Base-by-base conservation (phyloP, 2,888 invertebrate genomes). In the Nomada ferruginata region DNA sequence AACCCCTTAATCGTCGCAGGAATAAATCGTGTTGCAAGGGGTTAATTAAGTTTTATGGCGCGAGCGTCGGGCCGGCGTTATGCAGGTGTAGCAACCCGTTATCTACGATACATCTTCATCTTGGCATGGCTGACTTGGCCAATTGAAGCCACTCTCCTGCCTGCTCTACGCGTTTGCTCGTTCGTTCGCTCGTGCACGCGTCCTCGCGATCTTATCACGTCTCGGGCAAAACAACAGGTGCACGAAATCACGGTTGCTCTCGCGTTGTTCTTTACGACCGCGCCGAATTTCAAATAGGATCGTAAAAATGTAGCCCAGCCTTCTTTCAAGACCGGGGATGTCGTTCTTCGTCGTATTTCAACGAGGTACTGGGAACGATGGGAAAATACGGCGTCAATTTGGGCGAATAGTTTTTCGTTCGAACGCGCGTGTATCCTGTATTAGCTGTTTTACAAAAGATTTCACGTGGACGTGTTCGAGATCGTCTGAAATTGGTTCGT, bases 221-320 rank as follows among this genome's bases (percentile, higher is more conserved):
- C 53, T 68, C 77, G 82, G 80, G 84, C 84, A 88, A 88, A 89
- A 86, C 89, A 88, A 89, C 89, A 89, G 89, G 89, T 89, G 89
- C 84, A 84, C 81, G 84, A 85, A 88, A 88, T 88, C 87, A 80
- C 85, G 73, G 76, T 59, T 50, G 59, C 73, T 83, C 53, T 70
- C 70, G 65, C 50, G 15, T 20, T 50, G 76, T 84, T 76, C 53
- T 81, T 81, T 82, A 76, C 76, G 82, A 82, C 69, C 76, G 60
- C 59, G 47, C 63, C 81, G 76, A 84, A 78, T 78, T 75, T 74
- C 71, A 74, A 69, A 72, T 76, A 71, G 84, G 61, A 75, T 75
- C 82, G 70, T 82, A 80, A 75, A 81, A 55, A 61, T 63, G 73
- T 59, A 68, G 66, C 61, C 79, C 53, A 42, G 55, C 44, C 69